Percentiles rank a stretch among this genome's conserved stretches.
phyloP scores from a whole-genome alignment of 2,888 invertebrate species.

The Pyrocoelia pectoralis region DNA sequence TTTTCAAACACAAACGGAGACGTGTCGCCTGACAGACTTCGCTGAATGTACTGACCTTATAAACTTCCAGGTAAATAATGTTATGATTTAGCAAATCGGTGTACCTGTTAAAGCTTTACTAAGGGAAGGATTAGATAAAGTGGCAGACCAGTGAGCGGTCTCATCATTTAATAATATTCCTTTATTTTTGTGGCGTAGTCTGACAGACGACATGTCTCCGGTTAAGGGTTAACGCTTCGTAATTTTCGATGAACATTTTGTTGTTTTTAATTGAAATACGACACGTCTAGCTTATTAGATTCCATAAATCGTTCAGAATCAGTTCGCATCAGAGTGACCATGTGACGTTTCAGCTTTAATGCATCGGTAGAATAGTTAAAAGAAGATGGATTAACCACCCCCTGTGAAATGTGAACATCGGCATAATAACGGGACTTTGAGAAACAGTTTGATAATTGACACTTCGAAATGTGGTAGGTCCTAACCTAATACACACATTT shows the following conservation, averaged over 20 bases:
- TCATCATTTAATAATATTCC: no score
- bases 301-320: constrained; percentile 4
- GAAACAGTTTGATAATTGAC: not conserved
- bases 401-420: not conserved
- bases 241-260: not conserved
- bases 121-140: no score
- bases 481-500: not conserved
- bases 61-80: no score
- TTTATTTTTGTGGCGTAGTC: no score
- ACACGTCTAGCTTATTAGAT: not conserved
- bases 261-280: not conserved
- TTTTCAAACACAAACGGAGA: no score
- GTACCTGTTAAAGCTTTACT: no score
- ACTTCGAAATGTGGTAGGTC: constrained; percentile 8
- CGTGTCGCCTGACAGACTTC: no score
- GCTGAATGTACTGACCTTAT: no score
- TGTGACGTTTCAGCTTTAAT: not conserved
- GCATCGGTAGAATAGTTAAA: not conserved
- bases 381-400: constrained; percentile 6
- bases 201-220: no score
- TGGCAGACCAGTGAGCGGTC: no score
- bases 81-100: no score
- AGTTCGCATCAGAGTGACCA: not conserved
- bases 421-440: constrained; percentile 4
- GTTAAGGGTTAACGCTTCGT: not conserved